Conservation (phyloP, 2,888 invertebrate genomes). For the Ephialtes manifestator region DNA sequence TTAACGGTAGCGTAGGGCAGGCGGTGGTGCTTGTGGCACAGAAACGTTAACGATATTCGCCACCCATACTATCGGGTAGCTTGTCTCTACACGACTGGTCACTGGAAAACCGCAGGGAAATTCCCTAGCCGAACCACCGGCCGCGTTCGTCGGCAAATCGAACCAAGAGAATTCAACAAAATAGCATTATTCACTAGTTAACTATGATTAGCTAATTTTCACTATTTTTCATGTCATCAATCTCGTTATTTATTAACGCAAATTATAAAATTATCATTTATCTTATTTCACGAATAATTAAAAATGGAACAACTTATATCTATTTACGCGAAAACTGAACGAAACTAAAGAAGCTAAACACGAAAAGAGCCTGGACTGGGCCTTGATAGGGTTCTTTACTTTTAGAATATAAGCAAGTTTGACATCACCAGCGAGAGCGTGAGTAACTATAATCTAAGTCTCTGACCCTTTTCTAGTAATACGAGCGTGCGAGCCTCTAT, state of each 20-base stretch:
- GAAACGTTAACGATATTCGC: slow-evolving; percentile 53
- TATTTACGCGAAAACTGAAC: too few species aligned
- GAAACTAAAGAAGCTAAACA: too few species aligned
- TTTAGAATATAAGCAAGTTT: too few species aligned
- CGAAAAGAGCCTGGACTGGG: too few species aligned
- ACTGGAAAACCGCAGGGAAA: slow-evolving; percentile 55
- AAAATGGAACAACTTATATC: too few species aligned
- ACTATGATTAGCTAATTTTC: background rate
- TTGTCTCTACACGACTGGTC: slow-evolving; percentile 33
- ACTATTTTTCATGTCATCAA: background rate
- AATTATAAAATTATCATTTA: background rate
- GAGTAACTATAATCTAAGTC: too few species aligned
- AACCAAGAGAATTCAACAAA: background rate
- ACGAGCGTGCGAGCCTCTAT: too few species aligned
- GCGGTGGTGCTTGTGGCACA: slow-evolving; percentile 8
- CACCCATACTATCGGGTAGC: slow-evolving; percentile 39
- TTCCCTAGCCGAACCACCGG: slow-evolving; percentile 31
- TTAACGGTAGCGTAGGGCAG: slow-evolving; percentile 37
- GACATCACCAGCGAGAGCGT: too few species aligned
- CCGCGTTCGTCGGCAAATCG: background rate
- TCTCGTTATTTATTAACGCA: too few species aligned
- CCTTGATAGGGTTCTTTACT: too few species aligned
- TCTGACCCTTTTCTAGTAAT: too few species aligned
- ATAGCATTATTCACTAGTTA: background rate
- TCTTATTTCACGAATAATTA: too few species aligned